A percentile compares a stretch with the other conserved stretches of the same genome.
Evolutionary conservation across 92 coral and sea anemone genomes (phyloP).

Genomic region (Metridium senile): DNA sequence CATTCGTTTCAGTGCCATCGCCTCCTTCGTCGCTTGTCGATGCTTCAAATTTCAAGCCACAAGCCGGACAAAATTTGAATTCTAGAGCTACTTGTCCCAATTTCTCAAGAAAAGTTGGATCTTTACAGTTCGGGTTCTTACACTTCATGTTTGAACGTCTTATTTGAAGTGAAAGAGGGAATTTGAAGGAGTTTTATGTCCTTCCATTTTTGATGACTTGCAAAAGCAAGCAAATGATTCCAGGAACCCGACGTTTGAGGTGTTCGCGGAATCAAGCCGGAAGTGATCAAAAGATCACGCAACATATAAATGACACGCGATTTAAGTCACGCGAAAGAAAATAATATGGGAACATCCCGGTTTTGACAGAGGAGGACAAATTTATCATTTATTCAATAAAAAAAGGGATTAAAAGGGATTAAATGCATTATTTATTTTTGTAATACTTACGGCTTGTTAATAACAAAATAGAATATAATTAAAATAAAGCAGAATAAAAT

Average conservation of each 20-base stretch:
- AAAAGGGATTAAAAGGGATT: too few species aligned
- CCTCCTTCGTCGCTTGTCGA: slow-evolving; percentile 3
- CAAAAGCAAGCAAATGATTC: not conserved
- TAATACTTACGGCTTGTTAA: too few species aligned
- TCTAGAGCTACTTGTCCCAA: not conserved
- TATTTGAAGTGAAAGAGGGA: not conserved
- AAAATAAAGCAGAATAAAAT: too few species aligned
- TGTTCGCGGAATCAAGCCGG: not conserved
- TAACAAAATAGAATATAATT: too few species aligned
- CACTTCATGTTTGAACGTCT: slow-evolving; percentile 16
- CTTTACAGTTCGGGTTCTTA: slow-evolving; percentile 12
- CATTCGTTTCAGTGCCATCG: not conserved
- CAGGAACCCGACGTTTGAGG: not conserved
- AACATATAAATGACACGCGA: slow-evolving; percentile 14
- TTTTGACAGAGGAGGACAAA: too few species aligned
- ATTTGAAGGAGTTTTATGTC: not conserved
- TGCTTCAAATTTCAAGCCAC: too few species aligned
- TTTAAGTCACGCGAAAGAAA: not conserved
- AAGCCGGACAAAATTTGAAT: slow-evolving; percentile 3
- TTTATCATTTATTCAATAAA: too few species aligned
- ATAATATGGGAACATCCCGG: too few species aligned
- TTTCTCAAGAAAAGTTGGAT: slow-evolving; percentile 1
- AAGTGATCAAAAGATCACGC: slow-evolving; percentile 27
- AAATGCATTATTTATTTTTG: too few species aligned
- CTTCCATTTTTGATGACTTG: slow-evolving; percentile 6